These are phyloP conservation scores for Fragum fragum DNA, from an alignment of 2,888 invertebrate genomes.

Conservation along the genomic window DNA sequence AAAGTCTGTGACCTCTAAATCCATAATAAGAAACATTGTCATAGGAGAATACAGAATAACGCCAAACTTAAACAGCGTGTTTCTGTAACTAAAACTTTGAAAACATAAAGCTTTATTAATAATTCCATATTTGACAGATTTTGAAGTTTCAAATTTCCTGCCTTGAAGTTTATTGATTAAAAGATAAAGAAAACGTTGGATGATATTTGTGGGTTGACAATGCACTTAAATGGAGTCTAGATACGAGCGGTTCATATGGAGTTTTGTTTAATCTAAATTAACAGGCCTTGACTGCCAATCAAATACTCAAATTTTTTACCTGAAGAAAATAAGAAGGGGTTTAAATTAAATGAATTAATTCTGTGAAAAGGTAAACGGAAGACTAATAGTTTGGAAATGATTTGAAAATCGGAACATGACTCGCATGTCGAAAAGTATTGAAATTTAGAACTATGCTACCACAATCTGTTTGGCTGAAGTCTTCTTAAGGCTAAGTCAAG, in stretches of 20 bases:
- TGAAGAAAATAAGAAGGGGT: too few species aligned
- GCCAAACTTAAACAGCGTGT: slow-evolving; percentile 52
- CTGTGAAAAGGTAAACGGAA: too few species aligned
- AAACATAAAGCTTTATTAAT: slow-evolving; percentile 65
- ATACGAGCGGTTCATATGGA: not conserved
- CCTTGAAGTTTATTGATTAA: slow-evolving; percentile 63
- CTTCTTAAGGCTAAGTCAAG: too few species aligned
- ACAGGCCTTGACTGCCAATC: slow-evolving; percentile 2
- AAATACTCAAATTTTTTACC: not conserved
- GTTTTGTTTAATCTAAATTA: slow-evolving; percentile 25
- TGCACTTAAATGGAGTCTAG: slow-evolving; percentile 19
- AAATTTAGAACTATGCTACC: too few species aligned
- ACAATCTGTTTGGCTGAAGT: too few species aligned
- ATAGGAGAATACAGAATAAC: slow-evolving; percentile 55
- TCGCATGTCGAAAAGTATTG: too few species aligned
- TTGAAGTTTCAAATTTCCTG: slow-evolving; percentile 69
- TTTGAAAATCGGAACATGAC: too few species aligned
- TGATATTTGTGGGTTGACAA: slow-evolving; percentile 14
- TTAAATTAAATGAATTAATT: too few species aligned
- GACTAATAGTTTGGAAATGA: too few species aligned
- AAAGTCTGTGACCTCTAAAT: slow-evolving; percentile 53
- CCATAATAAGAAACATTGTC: slow-evolving; percentile 54
- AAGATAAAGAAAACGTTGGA: slow-evolving; percentile 46
- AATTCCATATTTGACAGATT: slow-evolving; percentile 69
- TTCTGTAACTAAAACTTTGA: slow-evolving; percentile 64